Percentiles rank a stretch among this genome's conserved stretches.
These are phyloP conservation scores for Siniperca obscura DNA, from an alignment of 2,797 vertebrate species.

Conservation along the genomic window DNA sequence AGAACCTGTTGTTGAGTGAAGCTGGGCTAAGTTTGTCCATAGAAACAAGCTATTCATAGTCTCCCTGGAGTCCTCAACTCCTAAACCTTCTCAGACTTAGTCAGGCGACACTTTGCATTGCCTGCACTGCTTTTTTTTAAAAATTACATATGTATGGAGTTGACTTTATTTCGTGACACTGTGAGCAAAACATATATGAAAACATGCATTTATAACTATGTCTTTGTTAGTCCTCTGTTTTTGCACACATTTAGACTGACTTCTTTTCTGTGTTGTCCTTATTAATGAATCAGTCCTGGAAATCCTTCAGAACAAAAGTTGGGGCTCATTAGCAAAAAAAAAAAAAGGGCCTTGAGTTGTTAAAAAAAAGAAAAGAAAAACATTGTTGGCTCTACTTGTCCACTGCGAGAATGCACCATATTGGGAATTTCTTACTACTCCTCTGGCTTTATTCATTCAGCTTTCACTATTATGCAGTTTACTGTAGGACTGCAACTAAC, in stretches of 20 bases:
- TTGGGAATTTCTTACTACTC: not conserved
- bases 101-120: slow-evolving; percentile 17
- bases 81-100: slow-evolving; percentile 63
- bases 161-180: not conserved
- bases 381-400: no score
- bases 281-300: not conserved
- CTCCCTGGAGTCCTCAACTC: slow-evolving; percentile 55
- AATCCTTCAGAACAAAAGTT: not conserved
- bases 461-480: not conserved
- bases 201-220: not conserved
- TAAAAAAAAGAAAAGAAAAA: no score
- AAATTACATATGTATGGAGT: not conserved
- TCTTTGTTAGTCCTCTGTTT: not conserved
- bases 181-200: not conserved
- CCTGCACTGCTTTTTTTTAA: not conserved
- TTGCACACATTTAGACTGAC: no score
- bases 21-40: slow-evolving; percentile 83
- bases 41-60: slow-evolving; percentile 89
- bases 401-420: not conserved
- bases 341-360: no score
- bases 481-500: no score
- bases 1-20: slow-evolving; percentile 64
- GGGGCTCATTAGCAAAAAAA: no score
- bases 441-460: not conserved
- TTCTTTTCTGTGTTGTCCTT: not conserved